Base-by-base conservation (phyloP, 1,140 invertebrate genomes). In the Drosophila pseudoananassae region DNA sequence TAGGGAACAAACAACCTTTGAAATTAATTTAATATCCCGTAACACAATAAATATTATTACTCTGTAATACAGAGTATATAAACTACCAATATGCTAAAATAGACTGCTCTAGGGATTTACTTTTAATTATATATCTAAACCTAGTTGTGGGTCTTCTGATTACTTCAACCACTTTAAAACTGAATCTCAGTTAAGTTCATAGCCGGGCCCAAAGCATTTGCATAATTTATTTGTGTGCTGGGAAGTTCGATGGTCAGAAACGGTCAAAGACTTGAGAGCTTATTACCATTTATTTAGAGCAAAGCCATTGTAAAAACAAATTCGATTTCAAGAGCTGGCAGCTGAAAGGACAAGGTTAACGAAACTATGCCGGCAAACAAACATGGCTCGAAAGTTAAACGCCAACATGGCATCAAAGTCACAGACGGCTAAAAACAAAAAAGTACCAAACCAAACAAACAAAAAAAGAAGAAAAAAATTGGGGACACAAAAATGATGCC, bases 261-360 rank as follows among this genome's bases (percentile, higher is more conserved):
- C 72, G 79, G 65, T 65, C 79, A 83, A 65, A 78, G 80, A 80
- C 78, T 87, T 51, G 74, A 54, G 74, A 54, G 78, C 82, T 82
- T 77, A 87, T 81, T 85, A 81, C 68, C 81, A 85, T 85, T 85
- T 85, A 69, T 87, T 87, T 75, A 54, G 73, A 72, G 54, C 53
- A 64, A 76, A 63, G 45, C 63, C 65, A 70, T 71, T 74, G 69
- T 71, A 20, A 65, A 65, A 76, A 65, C 55, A 72, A 87, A 87
- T 87, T 87, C 78, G 78, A 82, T 87, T 77, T 76, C 52, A 23
- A 60, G 38, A 51, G 61, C 50, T 25, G 25, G 12, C 38, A 12
- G 4, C 36, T 58, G 53, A 53, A 36, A 36, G 55, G 54, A 38
- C 45, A 57, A 60, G 58, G 58, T 59, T 60, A 70, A 46, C 36